phyloP scores from a whole-genome alignment of 1,140 invertebrate genomes.

The Campodea augens region DNA sequence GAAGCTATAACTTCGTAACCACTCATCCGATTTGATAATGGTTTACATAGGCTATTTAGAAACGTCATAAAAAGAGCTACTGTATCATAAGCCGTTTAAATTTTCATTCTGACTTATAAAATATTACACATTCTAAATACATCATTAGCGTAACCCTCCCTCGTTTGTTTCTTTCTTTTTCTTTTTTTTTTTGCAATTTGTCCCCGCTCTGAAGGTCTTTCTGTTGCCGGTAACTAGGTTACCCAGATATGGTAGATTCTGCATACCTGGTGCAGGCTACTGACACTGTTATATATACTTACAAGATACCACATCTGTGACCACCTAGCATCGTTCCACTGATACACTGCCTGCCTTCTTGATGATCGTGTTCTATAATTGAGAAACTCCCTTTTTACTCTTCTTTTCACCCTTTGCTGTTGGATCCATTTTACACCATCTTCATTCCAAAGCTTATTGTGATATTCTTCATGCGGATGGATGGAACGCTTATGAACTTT shows the following conservation, averaged over 20 bases:
- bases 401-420: constrained; percentile 23
- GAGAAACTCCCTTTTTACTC: constrained; percentile 22
- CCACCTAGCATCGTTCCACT: constrained; percentile 66
- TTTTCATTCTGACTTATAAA: too few species aligned
- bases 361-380: not conserved
- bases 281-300: constrained; percentile 23
- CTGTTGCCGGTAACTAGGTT: too few species aligned
- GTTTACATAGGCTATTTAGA: too few species aligned
- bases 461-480: constrained; percentile 18
- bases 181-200: too few species aligned
- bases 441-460: constrained; percentile 17
- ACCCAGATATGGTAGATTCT: too few species aligned
- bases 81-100: not conserved
- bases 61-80: too few species aligned
- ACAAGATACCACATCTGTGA: constrained; percentile 81
- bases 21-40: too few species aligned
- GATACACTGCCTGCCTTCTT: constrained; percentile 16
- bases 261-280: not conserved
- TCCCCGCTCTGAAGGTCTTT: too few species aligned
- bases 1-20: too few species aligned
- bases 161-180: not conserved
- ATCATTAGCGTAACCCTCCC: too few species aligned
- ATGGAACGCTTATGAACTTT: constrained; percentile 22
- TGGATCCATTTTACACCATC: constrained; percentile 22
- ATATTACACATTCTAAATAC: too few species aligned